These are phyloP conservation scores for Halcyon badia DNA, from an alignment of 2,797 vertebrate genomes.

Conservation along the genomic window DNA sequence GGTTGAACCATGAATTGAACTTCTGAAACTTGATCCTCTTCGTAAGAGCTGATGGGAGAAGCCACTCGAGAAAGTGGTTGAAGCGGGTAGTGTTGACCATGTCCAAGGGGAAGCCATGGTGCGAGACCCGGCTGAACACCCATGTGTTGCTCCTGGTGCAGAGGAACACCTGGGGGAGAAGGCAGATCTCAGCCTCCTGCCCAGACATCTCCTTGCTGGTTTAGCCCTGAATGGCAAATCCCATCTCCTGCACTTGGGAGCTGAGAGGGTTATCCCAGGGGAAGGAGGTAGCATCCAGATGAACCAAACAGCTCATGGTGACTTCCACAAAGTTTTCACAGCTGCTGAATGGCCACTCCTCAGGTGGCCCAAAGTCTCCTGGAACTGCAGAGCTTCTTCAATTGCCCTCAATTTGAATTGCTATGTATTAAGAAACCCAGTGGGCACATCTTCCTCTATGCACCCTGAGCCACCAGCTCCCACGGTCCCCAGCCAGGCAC, in stretches of 20 bases:
- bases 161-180: conserved; percentile 87
- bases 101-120: conserved; percentile 84
- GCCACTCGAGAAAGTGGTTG: conserved; percentile 35
- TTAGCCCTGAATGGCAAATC: neutral
- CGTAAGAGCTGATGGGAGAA: conserved; percentile 80
- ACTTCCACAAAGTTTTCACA: neutral
- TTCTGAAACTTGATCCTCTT: conserved; percentile 76
- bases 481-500: fast-evolving
- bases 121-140: conserved; percentile 81
- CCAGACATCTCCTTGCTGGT: neutral
- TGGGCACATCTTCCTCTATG: neutral
- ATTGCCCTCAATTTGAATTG: neutral
- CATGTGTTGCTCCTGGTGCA: conserved; percentile 87
- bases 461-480: neutral
- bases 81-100: conserved; percentile 79
- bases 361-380: neutral
- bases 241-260: neutral
- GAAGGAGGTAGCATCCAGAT: neutral
- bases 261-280: neutral
- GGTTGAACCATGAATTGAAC: conserved; percentile 85
- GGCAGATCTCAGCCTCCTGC: neutral
- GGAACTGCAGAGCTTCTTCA: neutral
- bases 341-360: neutral
- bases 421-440: neutral
- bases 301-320: neutral